A percentile compares a stretch with the other conserved stretches of the same genome.
phyloP scores from a whole-genome alignment of 2,797 vertebrate genomes.

The Graptemys geographica region DNA sequence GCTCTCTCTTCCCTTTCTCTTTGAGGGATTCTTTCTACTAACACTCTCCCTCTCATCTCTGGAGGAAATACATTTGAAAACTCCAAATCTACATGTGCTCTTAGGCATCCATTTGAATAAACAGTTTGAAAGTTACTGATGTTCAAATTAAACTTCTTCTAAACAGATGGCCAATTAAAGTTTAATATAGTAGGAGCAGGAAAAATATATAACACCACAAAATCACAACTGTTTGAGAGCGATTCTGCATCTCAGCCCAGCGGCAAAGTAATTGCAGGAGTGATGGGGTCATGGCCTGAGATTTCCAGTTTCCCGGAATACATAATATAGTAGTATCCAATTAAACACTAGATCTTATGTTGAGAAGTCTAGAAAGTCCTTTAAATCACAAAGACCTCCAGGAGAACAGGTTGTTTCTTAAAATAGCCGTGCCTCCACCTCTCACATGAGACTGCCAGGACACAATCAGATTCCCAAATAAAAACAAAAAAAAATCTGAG shows the following conservation, averaged over 20 bases:
- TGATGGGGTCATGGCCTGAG: not conserved
- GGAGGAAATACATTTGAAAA: not conserved
- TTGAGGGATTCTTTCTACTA: not conserved
- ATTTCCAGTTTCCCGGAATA: not conserved
- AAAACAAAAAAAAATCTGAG: not conserved
- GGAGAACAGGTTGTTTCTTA: not conserved
- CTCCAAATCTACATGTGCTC: not conserved
- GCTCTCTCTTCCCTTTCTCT: not conserved
- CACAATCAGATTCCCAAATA: not conserved
- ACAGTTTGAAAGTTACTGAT: not conserved
- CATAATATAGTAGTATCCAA: not conserved
- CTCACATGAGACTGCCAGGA: not conserved
- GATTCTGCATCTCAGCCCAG: not conserved
- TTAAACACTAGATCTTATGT: not conserved
- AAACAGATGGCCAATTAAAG: conserved; percentile 51
- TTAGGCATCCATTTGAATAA: not conserved
- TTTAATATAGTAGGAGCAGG: conserved; percentile 20
- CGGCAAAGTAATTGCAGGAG: not conserved
- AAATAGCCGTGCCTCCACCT: conserved; percentile 8
- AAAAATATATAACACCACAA: conserved; percentile 16
- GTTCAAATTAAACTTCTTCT: conserved; percentile 6
- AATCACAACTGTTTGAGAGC: not conserved
- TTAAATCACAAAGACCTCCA: not conserved
- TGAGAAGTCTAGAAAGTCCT: not conserved
- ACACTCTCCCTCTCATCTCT: not conserved